Base-by-base conservation (phyloP, 1,140 invertebrate genomes). In the Lepidostoma basale region DNA sequence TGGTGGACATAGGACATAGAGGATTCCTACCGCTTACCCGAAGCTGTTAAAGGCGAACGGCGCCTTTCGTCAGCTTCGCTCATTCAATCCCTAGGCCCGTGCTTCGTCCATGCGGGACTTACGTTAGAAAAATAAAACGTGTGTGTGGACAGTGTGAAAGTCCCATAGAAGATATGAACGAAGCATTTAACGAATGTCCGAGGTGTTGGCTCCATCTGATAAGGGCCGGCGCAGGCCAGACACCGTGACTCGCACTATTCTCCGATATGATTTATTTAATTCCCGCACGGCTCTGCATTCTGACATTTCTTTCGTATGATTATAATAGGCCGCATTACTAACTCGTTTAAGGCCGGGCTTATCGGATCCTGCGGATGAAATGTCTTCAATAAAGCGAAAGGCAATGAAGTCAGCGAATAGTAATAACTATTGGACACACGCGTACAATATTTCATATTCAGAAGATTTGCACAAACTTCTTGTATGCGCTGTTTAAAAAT, bases 191-290 rank as follows among this genome's bases (percentile, higher is more conserved):
- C 20, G 44, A 20, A 9, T 18, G 18, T 23, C 4, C 5, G 44
- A 23, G 18, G 44, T 47, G 44, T 6, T 10, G 20, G 18, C 10
- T 22, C 14, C 44, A 47, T 47, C 44, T 47, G 36, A 40, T 47
- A 22, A 14, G 4, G 44, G 16, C 20, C 8, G 8, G 10, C 36
- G 18, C 14, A 58, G 18, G 28, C 25, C 49, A 39, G 36, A 25
- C 33, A 62, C 54, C 69, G 56, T 71, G 69, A 71, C 69, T 71
- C 30, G 62, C 69, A 58, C 42, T 71, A 65, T 68, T 67, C 23
- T 16, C 16, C 39, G 56, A 44, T 68, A 62, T 68, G 69, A 71
- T 71, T 71, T 71, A 71, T 71, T 71, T 71, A 68, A 71, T 71
- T 71, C 65, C 69, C 58, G 59, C 60, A 33, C 52, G 54, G 69